Evolutionary conservation across 2,888 invertebrate genomes (phyloP).

Genomic region (Cephus pygmeus): DNA sequence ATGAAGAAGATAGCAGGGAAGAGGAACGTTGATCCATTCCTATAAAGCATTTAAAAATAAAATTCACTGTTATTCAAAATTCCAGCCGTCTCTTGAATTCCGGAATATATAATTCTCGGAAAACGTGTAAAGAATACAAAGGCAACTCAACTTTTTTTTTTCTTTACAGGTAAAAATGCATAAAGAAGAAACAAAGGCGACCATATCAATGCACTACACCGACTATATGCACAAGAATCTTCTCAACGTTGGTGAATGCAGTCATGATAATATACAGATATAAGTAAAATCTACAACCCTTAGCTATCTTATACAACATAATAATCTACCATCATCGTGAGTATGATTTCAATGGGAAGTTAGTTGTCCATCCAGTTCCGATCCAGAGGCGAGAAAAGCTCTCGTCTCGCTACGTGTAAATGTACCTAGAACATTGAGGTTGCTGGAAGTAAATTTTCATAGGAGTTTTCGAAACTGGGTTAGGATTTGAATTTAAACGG

Average conservation of each 20-base stretch:
- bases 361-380: neutral
- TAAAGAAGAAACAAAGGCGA: too few relatives aligned
- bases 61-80: neutral
- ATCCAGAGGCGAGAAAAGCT: neutral
- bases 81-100: neutral
- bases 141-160: neutral
- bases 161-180: neutral
- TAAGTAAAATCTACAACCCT: neutral
- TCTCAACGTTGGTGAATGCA: neutral
- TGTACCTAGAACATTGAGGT: neutral
- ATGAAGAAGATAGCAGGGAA: too few relatives aligned
- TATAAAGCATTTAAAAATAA: neutral
- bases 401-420: neutral
- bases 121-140: neutral
- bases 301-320: neutral
- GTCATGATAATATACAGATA: neutral
- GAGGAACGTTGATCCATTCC: neutral
- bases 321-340: neutral
- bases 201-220: too few relatives aligned
- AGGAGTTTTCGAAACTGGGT: constrained; percentile 26
- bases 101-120: neutral
- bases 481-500: constrained; percentile 40
- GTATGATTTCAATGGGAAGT: neutral
- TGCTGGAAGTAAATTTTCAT: neutral
- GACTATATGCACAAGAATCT: neutral